These are phyloP conservation scores for Scomber japonicus DNA, from an alignment of 2,113 vertebrate genomes.

Conservation along the genomic window DNA sequence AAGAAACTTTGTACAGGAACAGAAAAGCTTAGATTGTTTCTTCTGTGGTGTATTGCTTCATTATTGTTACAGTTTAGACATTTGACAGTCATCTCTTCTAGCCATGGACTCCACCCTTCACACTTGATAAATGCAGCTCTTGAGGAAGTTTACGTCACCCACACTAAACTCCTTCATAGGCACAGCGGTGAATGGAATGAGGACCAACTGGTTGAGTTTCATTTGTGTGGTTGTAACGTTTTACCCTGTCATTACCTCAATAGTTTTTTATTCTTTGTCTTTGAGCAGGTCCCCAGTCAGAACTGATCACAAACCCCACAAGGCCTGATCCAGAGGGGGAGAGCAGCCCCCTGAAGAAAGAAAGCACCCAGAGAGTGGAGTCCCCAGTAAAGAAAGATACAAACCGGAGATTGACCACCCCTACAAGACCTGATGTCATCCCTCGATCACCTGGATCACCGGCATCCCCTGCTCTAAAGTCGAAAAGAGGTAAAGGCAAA, in stretches of 20 bases:
- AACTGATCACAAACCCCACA: constrained; percentile 50
- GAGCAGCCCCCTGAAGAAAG: constrained; percentile 66
- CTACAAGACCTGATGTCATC: constrained; percentile 66
- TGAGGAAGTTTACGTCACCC: constrained; percentile 43
- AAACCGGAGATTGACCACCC: constrained; percentile 45
- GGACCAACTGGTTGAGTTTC: constrained; percentile 64
- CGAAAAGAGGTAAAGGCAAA: constrained; percentile 66
- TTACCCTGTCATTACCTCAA: constrained; percentile 30
- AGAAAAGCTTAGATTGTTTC: neutral
- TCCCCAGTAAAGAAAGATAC: constrained; percentile 66
- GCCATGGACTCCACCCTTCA: constrained; percentile 35
- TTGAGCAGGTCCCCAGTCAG: constrained; percentile 59
- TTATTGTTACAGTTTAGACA: constrained; percentile 1
- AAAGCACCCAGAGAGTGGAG: constrained; percentile 55
- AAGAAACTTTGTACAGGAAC: constrained; percentile 19
- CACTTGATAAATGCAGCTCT: neutral
- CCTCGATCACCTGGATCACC: constrained; percentile 68
- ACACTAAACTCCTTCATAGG: constrained; percentile 3
- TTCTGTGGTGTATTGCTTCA: neutral
- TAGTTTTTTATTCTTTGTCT: constrained; percentile 51
- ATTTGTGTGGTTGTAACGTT: constrained; percentile 20
- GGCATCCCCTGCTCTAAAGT: constrained; percentile 60
- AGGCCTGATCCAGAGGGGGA: constrained; percentile 74
- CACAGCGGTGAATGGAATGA: constrained; percentile 70
- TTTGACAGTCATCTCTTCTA: neutral